Base-by-base conservation (phyloP, 2,888 invertebrate genomes). In the Matsumyia berberina region DNA sequence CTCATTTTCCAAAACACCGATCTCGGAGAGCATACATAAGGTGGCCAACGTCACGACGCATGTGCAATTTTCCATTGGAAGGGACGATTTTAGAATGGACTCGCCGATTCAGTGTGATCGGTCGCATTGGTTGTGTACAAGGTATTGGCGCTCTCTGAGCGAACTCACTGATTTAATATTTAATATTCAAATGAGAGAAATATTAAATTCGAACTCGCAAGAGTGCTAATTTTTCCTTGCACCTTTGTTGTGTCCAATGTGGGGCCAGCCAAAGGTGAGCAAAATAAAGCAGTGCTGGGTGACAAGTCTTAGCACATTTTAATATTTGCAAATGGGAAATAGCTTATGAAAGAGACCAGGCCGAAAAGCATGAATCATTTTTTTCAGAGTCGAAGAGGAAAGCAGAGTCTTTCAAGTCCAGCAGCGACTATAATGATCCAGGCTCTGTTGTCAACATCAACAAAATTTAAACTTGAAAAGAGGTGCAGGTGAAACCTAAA, bases 21-120 rank as follows among this genome's bases (percentile, higher is more conserved):
- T 11, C 12, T n/a, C 8, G 1, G 15, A 44, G 1, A 12, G 1
- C 1, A 12, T 3, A n/a, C n/a, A n/a, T 2, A 12, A 49, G 29
- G 24, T 9, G 5, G 15, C 12, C 5, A 24, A 3, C 1, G 24
- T 24, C 4, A 62, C 6, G 35, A 60, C 67, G 67, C 77, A 77
- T 69, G 77, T 42, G 77, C 44, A 15, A 69, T 31, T 67, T 42
- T 67, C 44, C 15, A 69, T 31, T 67, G 58, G 76, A 69, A 69
- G 51, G 11, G n/a, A 53, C 49, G 67, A 29, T 46, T 67, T 42
- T 67, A 46, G 66, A 57, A 58, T 66, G 3, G 7, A 51, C 12
- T 53, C 57, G 12, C n/a, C n/a, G n/a, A n/a, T n/a, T n/a, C n/a
- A n/a, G 11, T 15, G 19, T n/a, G 31, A 39, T 37, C 39, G 7